Conservation (phyloP, 2,888 invertebrate species). For the Dichetophora obliterata region DNA sequence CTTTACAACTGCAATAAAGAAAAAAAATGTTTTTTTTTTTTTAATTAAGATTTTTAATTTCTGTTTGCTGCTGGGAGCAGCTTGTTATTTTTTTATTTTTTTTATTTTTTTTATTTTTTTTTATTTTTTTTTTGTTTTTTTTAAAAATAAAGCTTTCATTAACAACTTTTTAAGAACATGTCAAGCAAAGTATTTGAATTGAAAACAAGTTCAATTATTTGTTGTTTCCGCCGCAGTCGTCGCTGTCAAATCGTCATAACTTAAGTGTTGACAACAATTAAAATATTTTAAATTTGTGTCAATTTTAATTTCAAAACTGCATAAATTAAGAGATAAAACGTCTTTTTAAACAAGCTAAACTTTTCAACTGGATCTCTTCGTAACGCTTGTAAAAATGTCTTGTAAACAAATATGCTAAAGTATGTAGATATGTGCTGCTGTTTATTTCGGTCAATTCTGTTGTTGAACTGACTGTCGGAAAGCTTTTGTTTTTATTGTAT, state of each 20-base stretch:
- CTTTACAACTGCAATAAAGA: no score
- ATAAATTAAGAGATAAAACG: conserved; percentile 24
- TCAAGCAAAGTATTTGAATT: not conserved
- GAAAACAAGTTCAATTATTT: not conserved
- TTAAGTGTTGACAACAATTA: not conserved
- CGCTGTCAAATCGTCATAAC: not conserved
- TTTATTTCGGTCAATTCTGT: not conserved
- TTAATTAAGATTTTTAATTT: no score
- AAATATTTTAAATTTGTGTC: conserved; percentile 21
- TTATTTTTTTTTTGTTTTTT: not conserved
- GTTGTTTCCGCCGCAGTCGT: not conserved
- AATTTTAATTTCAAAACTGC: conserved; percentile 3
- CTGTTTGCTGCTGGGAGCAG: no score
- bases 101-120: not conserved
- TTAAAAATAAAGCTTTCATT: not conserved
- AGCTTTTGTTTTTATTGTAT: not conserved
- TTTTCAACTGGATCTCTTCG: not conserved
- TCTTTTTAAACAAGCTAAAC: not conserved
- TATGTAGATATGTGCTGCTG: not conserved
- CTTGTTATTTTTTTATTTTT: not conserved
- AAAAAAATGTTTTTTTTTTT: no score
- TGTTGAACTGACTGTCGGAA: not conserved
- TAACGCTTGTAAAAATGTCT: not conserved
- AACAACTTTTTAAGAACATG: not conserved
- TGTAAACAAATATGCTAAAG: no score